phyloP scores from a whole-genome alignment of 2,113 vertebrate genomes.

The Halichoeres trimaculatus region DNA sequence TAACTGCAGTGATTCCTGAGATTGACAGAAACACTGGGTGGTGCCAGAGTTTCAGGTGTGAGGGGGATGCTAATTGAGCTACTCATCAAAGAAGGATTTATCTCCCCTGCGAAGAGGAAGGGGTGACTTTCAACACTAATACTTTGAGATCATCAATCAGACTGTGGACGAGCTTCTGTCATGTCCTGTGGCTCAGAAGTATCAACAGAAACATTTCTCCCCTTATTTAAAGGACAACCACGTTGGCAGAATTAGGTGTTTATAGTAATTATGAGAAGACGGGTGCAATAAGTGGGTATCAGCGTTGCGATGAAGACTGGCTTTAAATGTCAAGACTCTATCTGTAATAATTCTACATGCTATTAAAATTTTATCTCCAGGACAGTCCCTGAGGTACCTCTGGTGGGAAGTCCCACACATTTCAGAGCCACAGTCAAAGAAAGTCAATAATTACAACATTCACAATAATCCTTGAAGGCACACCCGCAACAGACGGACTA shows the following conservation, averaged over 20 bases:
- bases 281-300: constrained; percentile 18
- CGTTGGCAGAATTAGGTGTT: constrained; percentile 7
- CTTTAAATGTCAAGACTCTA: constrained; percentile 53
- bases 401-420: constrained; percentile 41
- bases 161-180: constrained; percentile 15
- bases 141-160: constrained; percentile 54
- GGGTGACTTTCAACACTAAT: constrained; percentile 55
- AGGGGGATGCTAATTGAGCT: constrained; percentile 55
- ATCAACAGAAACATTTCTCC: constrained; percentile 24
- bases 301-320: constrained; percentile 27
- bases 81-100: constrained; percentile 52
- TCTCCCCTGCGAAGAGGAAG: constrained; percentile 24
- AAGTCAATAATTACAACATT: constrained; percentile 48
- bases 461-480: constrained; percentile 41
- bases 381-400: constrained; percentile 12
- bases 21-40: constrained; percentile 60
- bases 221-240: background rate
- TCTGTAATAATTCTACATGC: constrained; percentile 14
- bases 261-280: constrained; percentile 22
- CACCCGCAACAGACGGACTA: constrained; percentile 48
- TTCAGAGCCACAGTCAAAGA: constrained; percentile 14
- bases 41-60: constrained; percentile 64
- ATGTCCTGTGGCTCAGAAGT: background rate
- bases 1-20: constrained; percentile 59
- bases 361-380: constrained; percentile 43